Evolutionary conservation across 2,113 vertebrate genomes (phyloP).

Genomic region (Pygoscelis antarcticus): DNA sequence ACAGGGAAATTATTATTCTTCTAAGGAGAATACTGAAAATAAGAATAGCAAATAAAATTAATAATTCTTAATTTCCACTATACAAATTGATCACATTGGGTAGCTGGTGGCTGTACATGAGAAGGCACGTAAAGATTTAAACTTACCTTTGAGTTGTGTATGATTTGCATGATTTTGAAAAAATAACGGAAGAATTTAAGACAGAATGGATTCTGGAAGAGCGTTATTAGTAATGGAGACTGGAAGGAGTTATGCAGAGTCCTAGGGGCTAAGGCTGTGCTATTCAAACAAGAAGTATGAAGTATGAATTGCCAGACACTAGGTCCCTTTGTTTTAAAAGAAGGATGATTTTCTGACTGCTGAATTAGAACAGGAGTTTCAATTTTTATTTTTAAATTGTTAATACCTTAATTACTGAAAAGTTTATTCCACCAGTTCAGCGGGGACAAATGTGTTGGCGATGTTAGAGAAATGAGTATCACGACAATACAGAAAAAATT

Average conservation of each 20-base stretch:
- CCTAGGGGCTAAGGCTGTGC: not conserved
- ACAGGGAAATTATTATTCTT: not conserved
- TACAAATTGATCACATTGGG: not conserved
- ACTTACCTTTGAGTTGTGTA: not conserved
- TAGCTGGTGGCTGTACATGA: not conserved
- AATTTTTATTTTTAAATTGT: not conserved
- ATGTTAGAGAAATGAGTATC: not conserved
- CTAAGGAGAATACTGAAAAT: not conserved
- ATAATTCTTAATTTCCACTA: not conserved
- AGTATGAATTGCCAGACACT: not conserved
- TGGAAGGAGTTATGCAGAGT: not conserved
- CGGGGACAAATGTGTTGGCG: not conserved
- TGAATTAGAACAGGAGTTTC: not conserved
- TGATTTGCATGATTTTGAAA: not conserved
- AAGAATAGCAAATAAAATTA: not conserved
- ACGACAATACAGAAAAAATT: not conserved
- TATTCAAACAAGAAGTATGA: not conserved
- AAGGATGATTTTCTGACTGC: not conserved
- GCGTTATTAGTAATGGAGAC: not conserved
- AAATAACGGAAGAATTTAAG: not conserved
- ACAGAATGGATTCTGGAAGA: not conserved
- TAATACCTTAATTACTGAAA: not conserved
- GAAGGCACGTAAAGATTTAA: not conserved
- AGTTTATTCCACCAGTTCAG: not conserved
- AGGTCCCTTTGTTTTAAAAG: not conserved